These are phyloP conservation scores for Dascyllus trimaculatus DNA, from an alignment of 2,113 vertebrate genomes.

Conservation along the genomic window DNA sequence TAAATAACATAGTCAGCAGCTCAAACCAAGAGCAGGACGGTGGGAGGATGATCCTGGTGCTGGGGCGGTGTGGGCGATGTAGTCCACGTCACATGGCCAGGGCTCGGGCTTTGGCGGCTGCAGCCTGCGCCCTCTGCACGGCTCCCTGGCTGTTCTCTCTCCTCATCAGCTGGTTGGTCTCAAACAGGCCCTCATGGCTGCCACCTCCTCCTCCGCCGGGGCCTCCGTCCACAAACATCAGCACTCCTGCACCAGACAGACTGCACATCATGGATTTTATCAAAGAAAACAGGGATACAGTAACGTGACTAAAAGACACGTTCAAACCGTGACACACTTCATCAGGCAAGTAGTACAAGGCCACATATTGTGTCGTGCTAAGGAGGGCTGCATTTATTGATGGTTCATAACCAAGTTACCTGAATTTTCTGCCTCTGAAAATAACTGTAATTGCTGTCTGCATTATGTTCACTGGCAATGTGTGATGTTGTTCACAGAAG, in stretches of 20 bases:
- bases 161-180: constrained; percentile 93
- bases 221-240: constrained; percentile 91
- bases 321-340: constrained; percentile 1
- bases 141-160: constrained; percentile 89
- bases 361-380: background rate
- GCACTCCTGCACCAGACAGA: constrained; percentile 84
- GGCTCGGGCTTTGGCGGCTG: constrained; percentile 90
- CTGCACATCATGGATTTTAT: background rate
- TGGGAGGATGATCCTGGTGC: background rate
- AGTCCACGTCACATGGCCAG: constrained; percentile 87
- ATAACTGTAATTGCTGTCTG: constrained; percentile 12
- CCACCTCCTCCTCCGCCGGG: constrained; percentile 81
- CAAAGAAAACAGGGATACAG: constrained; percentile 8
- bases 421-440: constrained; percentile 10
- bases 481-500: constrained; percentile 17
- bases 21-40: constrained; percentile 16
- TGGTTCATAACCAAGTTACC: background rate
- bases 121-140: constrained; percentile 91
- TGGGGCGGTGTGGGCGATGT: constrained; percentile 37
- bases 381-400: background rate
- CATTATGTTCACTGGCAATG: background rate
- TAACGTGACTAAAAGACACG: background rate
- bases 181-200: constrained; percentile 91
- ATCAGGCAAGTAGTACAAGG: background rate
- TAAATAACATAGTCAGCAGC: constrained; percentile 3